Percentiles rank a stretch among this genome's conserved stretches.
Conservation (phyloP, 2,888 invertebrate species). For the Myopa tessellatipennis region DNA sequence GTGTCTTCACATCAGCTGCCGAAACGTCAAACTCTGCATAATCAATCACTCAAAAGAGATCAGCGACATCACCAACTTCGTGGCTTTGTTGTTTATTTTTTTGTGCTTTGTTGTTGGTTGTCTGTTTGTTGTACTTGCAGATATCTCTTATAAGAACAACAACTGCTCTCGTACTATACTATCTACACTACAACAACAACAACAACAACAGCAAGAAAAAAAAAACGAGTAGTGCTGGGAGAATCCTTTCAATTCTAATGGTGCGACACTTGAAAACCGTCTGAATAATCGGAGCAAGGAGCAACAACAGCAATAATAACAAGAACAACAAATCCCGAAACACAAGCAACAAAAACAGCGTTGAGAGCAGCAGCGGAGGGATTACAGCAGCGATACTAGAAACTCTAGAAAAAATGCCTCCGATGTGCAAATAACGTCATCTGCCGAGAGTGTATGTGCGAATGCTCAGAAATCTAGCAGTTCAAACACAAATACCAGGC, state of each 20-base stretch:
- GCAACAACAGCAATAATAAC: slow-evolving; percentile 21
- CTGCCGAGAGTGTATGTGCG: slow-evolving; percentile 7
- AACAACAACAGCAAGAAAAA: background rate
- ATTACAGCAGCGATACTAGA: slow-evolving; percentile 6
- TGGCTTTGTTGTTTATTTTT: background rate
- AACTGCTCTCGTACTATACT: background rate
- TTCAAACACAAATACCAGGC: slow-evolving; percentile 13
- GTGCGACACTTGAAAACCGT: background rate
- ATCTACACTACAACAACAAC: background rate
- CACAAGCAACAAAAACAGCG: slow-evolving; percentile 22
- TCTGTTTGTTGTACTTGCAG: background rate
- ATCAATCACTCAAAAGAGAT: slow-evolving; percentile 37
- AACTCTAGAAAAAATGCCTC: background rate
- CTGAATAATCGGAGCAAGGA: slow-evolving; percentile 4
- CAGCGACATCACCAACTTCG: slow-evolving; percentile 10
- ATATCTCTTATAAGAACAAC: background rate
- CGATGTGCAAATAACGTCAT: background rate
- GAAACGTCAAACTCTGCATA: slow-evolving; percentile 36
- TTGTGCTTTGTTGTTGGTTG: background rate
- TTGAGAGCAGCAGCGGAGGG: slow-evolving; percentile 10
- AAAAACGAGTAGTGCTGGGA: background rate
- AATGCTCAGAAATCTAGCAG: slow-evolving; percentile 25
- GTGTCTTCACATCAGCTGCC: background rate
- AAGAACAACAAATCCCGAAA: slow-evolving; percentile 23
- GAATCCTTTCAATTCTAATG: slow-evolving; percentile 33